phyloP scores from a whole-genome alignment of 1,140 invertebrate genomes.

The Macrostomum lignano region DNA sequence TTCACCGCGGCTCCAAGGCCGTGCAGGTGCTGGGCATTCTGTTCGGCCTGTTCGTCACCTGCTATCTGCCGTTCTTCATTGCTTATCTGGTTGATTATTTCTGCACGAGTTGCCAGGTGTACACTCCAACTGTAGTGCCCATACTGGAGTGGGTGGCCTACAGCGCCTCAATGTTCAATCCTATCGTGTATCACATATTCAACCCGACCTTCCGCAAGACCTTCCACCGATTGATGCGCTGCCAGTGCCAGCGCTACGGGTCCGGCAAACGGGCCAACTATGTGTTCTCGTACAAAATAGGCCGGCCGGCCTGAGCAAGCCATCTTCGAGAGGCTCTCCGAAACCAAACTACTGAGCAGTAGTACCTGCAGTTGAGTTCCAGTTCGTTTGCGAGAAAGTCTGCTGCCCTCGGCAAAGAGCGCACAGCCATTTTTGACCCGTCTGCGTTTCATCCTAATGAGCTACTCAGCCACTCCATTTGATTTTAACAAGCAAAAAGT shows the following conservation, averaged over 20 bases:
- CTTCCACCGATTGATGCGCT: constrained; percentile 10
- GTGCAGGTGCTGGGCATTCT: constrained; percentile 11
- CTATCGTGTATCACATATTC: constrained; percentile 13
- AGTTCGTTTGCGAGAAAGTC: too few relatives aligned
- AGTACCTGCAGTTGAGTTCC: too few relatives aligned
- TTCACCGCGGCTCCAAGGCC: constrained; percentile 6
- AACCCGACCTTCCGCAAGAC: constrained; percentile 11
- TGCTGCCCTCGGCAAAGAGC: too few relatives aligned
- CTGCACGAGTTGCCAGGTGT: constrained; percentile 8
- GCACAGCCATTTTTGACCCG: too few relatives aligned
- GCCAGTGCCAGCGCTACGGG: constrained; percentile 7
- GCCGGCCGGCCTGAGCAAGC: too few relatives aligned
- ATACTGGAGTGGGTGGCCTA: constrained; percentile 11
- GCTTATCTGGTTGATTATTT: constrained; percentile 9
- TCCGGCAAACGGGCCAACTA: too few relatives aligned
- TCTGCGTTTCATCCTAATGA: too few relatives aligned
- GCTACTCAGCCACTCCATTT: too few relatives aligned
- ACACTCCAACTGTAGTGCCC: background rate
- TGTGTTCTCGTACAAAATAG: too few relatives aligned
- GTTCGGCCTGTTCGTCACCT: constrained; percentile 11
- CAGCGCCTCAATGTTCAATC: constrained; percentile 11
- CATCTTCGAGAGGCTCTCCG: too few relatives aligned
- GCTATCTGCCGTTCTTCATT: constrained; percentile 12
- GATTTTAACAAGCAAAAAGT: too few relatives aligned
- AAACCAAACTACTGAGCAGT: too few relatives aligned